These are phyloP conservation scores for Thalassarche chlororhynchos DNA, from an alignment of 2,113 vertebrate species.

Conservation along the genomic window DNA sequence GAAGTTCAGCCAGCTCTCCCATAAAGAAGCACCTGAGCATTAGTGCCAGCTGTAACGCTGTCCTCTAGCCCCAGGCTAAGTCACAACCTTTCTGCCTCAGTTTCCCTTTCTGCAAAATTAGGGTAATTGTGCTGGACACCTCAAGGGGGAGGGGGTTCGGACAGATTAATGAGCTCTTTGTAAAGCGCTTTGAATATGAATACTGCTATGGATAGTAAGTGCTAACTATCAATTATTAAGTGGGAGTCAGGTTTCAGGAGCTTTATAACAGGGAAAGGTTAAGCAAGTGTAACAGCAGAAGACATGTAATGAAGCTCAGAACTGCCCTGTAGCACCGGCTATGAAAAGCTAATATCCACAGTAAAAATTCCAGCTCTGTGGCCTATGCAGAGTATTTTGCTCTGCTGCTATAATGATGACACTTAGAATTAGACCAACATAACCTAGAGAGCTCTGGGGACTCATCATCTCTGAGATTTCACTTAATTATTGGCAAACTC, in stretches of 20 bases:
- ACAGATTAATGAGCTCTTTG: slow-evolving; percentile 11
- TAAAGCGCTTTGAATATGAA: slow-evolving; percentile 37
- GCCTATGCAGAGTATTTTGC: slow-evolving; percentile 62
- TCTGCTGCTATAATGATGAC: slow-evolving; percentile 66
- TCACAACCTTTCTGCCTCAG: slow-evolving; percentile 27
- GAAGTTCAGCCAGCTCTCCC: background rate
- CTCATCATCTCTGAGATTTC: slow-evolving; percentile 71
- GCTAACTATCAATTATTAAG: slow-evolving; percentile 60
- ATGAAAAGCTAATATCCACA: slow-evolving; percentile 23
- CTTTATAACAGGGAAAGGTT: slow-evolving; percentile 48
- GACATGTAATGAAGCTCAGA: slow-evolving; percentile 18
- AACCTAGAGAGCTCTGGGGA: slow-evolving; percentile 71
- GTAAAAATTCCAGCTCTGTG: slow-evolving; percentile 50
- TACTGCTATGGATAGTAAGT: background rate
- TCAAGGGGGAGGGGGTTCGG: background rate
- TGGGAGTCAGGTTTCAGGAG: slow-evolving; percentile 42
- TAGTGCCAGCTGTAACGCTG: background rate
- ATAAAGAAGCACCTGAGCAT: background rate
- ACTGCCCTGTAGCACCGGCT: slow-evolving; percentile 26
- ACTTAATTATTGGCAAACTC: slow-evolving; percentile 75
- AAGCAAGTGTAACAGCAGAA: slow-evolving; percentile 33
- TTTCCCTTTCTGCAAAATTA: slow-evolving; percentile 10
- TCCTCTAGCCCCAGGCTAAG: background rate
- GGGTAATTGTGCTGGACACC: background rate
- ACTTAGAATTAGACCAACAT: slow-evolving; percentile 68